Evolutionary conservation across 2,113 vertebrate genomes (phyloP), one percentile per base, ranked within the genome.

Genomic region (Myocastor coypus): DNA sequence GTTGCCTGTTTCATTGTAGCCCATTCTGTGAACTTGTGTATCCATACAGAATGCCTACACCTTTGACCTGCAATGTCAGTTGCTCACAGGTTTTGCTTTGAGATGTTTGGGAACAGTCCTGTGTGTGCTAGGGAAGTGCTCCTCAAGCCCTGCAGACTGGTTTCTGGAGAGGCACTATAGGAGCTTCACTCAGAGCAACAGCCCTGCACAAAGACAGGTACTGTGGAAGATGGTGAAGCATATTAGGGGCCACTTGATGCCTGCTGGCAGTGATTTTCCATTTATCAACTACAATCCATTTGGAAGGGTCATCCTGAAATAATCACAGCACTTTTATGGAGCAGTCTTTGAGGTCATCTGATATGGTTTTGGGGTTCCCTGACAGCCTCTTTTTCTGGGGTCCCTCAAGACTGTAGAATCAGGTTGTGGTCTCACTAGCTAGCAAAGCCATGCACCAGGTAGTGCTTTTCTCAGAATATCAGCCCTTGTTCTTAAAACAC

Each of bases 381-480:
- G 77, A 83, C n/a, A 71, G 17, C 86, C 82, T 95, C 63, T 95
- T 64, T 93, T 63, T 64, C 61, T 22, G 46, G 90, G 80, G 20
- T 69, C 89, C 42, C n/a, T 80, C 57, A 0, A 2, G 82, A 84
- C 73, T 1, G 1, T 10, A 75, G 32, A 89, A 75, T 91, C 61
- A 0, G 7, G 2, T 0, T 30, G 32, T 94, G 61, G 19, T 37
- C 37, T 90, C 94, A 0, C 0, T 4, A 82, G 87, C 75, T 66
- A 50, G 68, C 63, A 26, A 96, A 97, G 94, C 96, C 77, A 75
- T 94, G 87, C 92, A 90, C 85, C 97, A 42, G 87, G 82, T 42
- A 94, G 93, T 92, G 92, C 96, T 97, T 94, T 97, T 95, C 94
- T 97, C 85, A 78, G 81, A 94, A 83, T 91, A 92, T 92, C 87